Conservation (phyloP, 2,797 vertebrate species). For the Anguilla anguilla region DNA sequence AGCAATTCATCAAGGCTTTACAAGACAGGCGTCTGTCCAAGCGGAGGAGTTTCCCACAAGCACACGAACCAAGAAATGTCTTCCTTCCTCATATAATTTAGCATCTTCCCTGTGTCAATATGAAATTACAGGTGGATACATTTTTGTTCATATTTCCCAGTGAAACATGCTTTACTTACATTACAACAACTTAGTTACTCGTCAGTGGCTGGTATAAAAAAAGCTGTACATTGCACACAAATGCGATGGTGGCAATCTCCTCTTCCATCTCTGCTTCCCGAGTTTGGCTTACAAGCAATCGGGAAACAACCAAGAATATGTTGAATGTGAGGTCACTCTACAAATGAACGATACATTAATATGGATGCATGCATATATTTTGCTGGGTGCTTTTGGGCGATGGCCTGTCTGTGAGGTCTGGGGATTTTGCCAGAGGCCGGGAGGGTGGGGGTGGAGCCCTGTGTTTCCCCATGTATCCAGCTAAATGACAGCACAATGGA, state of each 20-base stretch:
- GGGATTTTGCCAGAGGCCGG: background rate
- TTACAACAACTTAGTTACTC: background rate
- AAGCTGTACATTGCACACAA: background rate
- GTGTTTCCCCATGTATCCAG: slow-evolving; percentile 30
- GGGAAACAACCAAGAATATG: slow-evolving; percentile 32
- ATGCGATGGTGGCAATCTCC: slow-evolving; percentile 22
- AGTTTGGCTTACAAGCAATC: slow-evolving; percentile 50
- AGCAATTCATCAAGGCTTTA: background rate
- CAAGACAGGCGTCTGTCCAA: slow-evolving; percentile 3
- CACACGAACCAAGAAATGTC: background rate
- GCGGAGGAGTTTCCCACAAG: slow-evolving; percentile 8
- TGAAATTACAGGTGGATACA: no score
- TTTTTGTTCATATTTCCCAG: background rate
- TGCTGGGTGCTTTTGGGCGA: background rate
- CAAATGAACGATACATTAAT: background rate
- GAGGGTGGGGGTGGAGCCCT: background rate
- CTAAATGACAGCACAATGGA: slow-evolving; percentile 45
- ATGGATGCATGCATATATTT: background rate
- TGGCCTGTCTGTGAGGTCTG: background rate
- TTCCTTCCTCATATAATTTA: background rate
- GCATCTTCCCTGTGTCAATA: background rate
- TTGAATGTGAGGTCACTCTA: background rate
- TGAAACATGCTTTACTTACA: background rate
- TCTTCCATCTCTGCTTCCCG: slow-evolving; percentile 50
- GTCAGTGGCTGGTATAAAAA: background rate